Evolutionary conservation across 2,113 vertebrate species (phyloP).

Genomic region (Crocuta crocuta): DNA sequence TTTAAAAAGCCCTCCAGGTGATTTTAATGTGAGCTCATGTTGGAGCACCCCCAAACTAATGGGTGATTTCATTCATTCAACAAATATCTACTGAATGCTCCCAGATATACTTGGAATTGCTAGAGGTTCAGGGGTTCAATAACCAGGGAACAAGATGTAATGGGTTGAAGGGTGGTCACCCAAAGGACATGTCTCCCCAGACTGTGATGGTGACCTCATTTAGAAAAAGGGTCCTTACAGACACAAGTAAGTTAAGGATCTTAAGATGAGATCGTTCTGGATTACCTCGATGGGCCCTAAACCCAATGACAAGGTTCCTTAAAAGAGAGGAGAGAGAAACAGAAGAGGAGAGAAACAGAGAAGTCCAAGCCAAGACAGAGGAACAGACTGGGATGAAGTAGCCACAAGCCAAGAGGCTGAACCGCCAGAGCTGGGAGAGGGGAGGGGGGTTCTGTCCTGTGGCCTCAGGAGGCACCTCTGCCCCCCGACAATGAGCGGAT

Average conservation of each 20-base stretch:
- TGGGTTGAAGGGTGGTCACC: too few species aligned
- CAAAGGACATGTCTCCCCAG: not conserved
- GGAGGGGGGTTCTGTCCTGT: not conserved
- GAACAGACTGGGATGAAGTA: rapidly evolving
- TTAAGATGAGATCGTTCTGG: not conserved
- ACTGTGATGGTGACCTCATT: not conserved
- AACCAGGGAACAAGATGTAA: not conserved
- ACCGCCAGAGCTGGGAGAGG: too few species aligned
- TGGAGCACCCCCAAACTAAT: not conserved
- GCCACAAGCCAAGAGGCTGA: not conserved
- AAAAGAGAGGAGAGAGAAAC: not conserved
- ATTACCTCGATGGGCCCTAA: too few species aligned
- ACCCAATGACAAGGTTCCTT: not conserved
- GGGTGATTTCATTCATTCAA: not conserved
- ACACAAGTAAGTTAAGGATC: not conserved
- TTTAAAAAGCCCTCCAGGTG: not conserved
- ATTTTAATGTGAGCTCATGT: not conserved
- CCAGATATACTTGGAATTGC: not conserved
- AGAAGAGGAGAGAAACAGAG: not conserved
- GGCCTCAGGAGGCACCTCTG: not conserved
- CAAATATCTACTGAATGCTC: too few species aligned
- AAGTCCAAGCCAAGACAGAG: rapidly evolving
- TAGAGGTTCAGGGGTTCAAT: not conserved
- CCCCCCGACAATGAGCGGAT: too few species aligned
- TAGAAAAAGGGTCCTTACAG: not conserved